Evolutionary conservation across 2,888 invertebrate species (phyloP).

Genomic region (Diplazon laetatorius): DNA sequence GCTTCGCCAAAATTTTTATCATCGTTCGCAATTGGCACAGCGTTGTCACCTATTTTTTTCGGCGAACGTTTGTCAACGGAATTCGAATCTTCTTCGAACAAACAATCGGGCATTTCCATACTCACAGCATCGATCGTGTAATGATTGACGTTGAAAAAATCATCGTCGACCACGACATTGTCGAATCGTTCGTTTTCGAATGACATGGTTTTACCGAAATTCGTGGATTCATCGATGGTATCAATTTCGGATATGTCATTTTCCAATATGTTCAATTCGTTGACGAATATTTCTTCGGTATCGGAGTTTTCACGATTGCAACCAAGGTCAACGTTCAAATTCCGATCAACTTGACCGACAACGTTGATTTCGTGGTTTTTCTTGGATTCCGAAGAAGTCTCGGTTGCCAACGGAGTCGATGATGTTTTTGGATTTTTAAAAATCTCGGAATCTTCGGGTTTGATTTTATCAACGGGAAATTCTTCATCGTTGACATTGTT

Average conservation of each 20-base stretch:
- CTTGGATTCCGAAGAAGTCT: background rate
- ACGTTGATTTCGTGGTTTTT: background rate
- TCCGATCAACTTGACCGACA: too few species aligned
- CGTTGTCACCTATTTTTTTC: slow-evolving; percentile 17
- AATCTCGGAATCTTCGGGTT: background rate
- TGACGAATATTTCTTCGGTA: slow-evolving; percentile 45
- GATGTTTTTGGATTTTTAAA: background rate
- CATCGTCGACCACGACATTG: slow-evolving; percentile 53
- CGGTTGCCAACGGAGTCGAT: background rate
- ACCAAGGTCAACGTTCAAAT: background rate
- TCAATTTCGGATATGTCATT: background rate
- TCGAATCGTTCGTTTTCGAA: slow-evolving; percentile 49
- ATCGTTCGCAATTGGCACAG: background rate
- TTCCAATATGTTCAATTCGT: slow-evolving; percentile 8
- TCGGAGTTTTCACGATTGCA: background rate
- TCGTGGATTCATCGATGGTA: slow-evolving; percentile 29
- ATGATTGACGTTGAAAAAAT: slow-evolving; percentile 63
- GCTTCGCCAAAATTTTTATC: background rate
- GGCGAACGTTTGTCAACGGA: slow-evolving; percentile 43
- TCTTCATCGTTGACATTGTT: background rate
- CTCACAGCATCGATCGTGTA: slow-evolving; percentile 67
- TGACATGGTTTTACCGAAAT: slow-evolving; percentile 7
- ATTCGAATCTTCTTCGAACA: slow-evolving; percentile 68
- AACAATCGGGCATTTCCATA: slow-evolving; percentile 64
- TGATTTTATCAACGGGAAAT: background rate